Percentiles rank a stretch among this genome's conserved stretches.
These are phyloP conservation scores for Drosophila rubida DNA, from an alignment of 2,888 invertebrate species.

Conservation along the genomic window DNA sequence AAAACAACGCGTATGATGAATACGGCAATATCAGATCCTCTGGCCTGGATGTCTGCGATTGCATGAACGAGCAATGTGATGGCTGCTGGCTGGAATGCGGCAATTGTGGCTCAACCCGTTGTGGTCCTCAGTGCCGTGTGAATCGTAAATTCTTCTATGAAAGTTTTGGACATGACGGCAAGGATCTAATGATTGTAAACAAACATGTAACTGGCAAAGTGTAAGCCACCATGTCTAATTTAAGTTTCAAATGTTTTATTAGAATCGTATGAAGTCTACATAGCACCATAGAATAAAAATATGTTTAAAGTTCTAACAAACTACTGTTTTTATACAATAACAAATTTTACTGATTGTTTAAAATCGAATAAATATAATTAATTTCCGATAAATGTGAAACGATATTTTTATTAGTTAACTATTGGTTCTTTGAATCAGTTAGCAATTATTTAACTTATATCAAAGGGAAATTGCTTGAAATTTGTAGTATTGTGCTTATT, in stretches of 20 bases:
- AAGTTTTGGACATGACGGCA: conserved; percentile 91
- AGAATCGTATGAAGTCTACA: too few species aligned
- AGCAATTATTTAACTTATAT: not conserved
- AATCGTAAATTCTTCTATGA: conserved; percentile 92
- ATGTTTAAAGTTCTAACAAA: too few species aligned
- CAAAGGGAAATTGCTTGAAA: not conserved
- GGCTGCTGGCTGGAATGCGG: conserved; percentile 94
- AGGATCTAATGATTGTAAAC: conserved; percentile 86
- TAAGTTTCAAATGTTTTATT: not conserved
- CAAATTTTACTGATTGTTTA: too few species aligned
- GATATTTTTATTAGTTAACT: not conserved
- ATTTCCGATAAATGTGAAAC: not conserved
- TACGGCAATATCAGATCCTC: conserved; percentile 88
- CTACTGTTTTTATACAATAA: too few species aligned
- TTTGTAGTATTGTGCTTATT: not conserved
- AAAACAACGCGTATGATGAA: conserved; percentile 87
- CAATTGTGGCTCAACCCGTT: conserved; percentile 90
- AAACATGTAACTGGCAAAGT: conserved; percentile 55
- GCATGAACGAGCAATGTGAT: conserved; percentile 90
- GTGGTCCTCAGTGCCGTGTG: conserved; percentile 92
- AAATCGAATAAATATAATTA: not conserved
- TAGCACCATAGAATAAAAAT: too few species aligned
- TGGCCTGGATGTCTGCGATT: conserved; percentile 93
- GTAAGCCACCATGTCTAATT: not conserved
- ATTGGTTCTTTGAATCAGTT: too few species aligned